These are phyloP conservation scores for Chionoecetes opilio DNA, from an alignment of 1,140 invertebrate genomes.

Conservation along the genomic window DNA sequence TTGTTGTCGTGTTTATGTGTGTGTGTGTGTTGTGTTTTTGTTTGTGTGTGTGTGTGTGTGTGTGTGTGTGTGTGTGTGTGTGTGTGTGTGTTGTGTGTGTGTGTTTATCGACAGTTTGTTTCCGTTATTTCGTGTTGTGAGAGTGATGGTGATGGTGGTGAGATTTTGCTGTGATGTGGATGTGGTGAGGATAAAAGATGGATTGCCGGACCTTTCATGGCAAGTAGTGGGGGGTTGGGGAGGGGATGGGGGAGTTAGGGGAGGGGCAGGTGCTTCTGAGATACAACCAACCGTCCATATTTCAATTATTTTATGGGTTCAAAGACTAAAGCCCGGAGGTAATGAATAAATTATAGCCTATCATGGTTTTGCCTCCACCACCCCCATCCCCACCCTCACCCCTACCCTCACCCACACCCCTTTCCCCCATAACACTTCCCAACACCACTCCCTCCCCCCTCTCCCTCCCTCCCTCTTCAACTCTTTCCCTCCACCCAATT, in stretches of 20 bases:
- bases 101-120: neutral
- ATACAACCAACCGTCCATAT: neutral
- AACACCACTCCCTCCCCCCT: neutral
- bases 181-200: neutral
- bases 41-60: neutral
- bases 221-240: neutral
- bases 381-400: neutral
- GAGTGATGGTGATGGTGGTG: neutral
- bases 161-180: neutral
- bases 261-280: neutral
- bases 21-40: neutral
- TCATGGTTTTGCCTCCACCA: neutral
- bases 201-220: neutral
- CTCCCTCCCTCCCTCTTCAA: neutral
- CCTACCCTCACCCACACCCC: neutral
- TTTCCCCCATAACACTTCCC: neutral
- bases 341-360: conserved; percentile 23
- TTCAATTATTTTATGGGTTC: conserved; percentile 30
- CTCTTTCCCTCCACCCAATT: neutral
- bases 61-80: conserved; percentile 20
- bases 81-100: conserved; percentile 16
- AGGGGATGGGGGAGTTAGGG: neutral
- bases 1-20: neutral
- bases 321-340: neutral
- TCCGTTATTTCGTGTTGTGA: neutral